Evolutionary conservation across 2,888 invertebrate genomes (phyloP), one percentile per base, ranked within the genome.

Genomic region (Spicauda simplicius): DNA sequence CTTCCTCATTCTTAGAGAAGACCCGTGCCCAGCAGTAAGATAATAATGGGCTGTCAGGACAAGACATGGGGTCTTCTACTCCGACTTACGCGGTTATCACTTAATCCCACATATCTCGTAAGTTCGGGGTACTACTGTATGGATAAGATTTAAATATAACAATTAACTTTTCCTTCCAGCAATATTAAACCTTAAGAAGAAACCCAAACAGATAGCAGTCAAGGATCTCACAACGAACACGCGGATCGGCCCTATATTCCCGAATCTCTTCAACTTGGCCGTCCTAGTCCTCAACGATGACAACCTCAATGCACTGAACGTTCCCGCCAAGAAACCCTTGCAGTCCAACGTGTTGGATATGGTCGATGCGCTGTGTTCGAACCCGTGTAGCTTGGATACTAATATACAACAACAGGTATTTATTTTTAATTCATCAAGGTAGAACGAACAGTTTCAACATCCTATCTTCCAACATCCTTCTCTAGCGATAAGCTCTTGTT

Each of bases 221-320:
- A 86, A 88, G 70, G 94, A 95, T 78, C 82, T 95, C 54, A 90
- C 90, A 72, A 90, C 91, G n/a, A 95, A 95, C 78, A 90, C 93
- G 0, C 81, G 93, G 20, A 94, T 95, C 25, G 95, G 95, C 0
- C 94, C 94, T 0, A 94, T 95, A 72, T 93, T 94, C 64, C 94
- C 95, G 14, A 95, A 95, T 82, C 90, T 95, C 58, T 95, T 95
- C 78, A 94, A 94, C 77, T 82, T 95, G 73, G 94, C 94, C 0
- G 94, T 95, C 20, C 77, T 95, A 52, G 91, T 95, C 1, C 79
- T 95, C 0, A 95, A 94, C 54, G 95, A 95, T 74, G 94, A 95
- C 70, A 93, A 93, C 25, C 83, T 84, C 62, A 92, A 90, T 11
- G 92, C 92, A 5, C 77, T 93, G n/a, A 91, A 93, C 59, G 92